A percentile compares a stretch with the other conserved stretches of the same genome.
Evolutionary conservation across 2,113 vertebrate species (phyloP).

Genomic region (Heterotilapia buettikoferi): DNA sequence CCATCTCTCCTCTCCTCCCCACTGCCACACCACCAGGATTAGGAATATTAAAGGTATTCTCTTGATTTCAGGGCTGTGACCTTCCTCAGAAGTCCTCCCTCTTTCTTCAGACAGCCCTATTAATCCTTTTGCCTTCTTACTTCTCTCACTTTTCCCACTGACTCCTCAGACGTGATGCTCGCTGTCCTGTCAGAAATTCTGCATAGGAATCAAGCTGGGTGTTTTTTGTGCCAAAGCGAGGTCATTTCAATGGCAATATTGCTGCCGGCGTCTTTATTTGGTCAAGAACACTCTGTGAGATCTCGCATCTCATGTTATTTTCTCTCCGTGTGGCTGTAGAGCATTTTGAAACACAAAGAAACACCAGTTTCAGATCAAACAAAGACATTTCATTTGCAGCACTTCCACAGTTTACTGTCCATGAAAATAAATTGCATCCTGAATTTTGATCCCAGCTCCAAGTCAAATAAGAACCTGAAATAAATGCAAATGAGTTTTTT

Average conservation of each 20-base stretch:
- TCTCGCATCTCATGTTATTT: background rate
- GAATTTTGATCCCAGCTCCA: constrained; percentile 22
- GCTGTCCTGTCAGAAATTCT: constrained; percentile 38
- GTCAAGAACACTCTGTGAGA: background rate
- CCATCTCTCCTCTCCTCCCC: background rate
- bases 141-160: constrained; percentile 28
- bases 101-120: constrained; percentile 20
- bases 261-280: background rate
- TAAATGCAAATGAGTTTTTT: constrained; percentile 48
- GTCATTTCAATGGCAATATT: constrained; percentile 58
- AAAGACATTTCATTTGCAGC: background rate
- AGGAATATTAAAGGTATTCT: constrained; percentile 61
- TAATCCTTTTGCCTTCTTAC: constrained; percentile 12
- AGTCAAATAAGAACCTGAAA: constrained; percentile 46
- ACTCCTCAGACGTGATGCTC: constrained; percentile 38
- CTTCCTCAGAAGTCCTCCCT: constrained; percentile 38
- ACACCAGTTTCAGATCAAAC: background rate
- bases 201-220: constrained; percentile 30
- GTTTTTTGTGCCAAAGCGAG: constrained; percentile 34
- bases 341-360: constrained; percentile 3
- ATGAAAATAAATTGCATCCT: constrained; percentile 25
- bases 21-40: constrained; percentile 57
- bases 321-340: background rate
- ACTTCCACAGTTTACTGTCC: constrained; percentile 1
- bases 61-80: constrained; percentile 54